phyloP scores from a whole-genome alignment of 2,888 invertebrate genomes.

The Catocala sponsa region DNA sequence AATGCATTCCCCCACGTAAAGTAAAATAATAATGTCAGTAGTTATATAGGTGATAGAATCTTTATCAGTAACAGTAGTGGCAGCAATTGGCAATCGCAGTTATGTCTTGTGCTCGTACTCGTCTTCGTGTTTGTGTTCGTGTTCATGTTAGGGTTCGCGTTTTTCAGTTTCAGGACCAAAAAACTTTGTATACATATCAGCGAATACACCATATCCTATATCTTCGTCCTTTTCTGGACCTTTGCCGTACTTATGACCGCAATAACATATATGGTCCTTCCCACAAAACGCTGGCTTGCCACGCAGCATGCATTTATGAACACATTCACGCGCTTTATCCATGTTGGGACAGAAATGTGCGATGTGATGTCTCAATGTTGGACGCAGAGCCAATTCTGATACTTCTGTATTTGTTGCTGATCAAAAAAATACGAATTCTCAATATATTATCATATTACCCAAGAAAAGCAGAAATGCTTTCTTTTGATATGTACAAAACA shows the following conservation, averaged over 20 bases:
- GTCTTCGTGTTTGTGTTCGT: no score
- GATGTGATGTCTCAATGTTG: constrained; percentile 73
- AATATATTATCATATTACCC: neutral
- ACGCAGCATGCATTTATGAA: constrained; percentile 66
- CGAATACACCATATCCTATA: neutral
- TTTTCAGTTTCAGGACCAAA: constrained; percentile 55
- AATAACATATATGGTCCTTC: constrained; percentile 79
- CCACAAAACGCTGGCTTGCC: constrained; percentile 80
- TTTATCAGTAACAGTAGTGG: no score
- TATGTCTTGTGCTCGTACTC: no score
- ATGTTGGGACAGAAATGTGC: constrained; percentile 79
- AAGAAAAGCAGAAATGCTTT: no score
- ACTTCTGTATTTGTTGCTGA: neutral
- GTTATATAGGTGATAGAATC: no score
- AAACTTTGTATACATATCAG: constrained; percentile 73
- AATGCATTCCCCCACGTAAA: no score
- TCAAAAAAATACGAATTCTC: neutral
- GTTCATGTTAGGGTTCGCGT: neutral
- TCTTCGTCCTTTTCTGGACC: constrained; percentile 11
- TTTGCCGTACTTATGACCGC: constrained; percentile 67
- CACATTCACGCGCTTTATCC: constrained; percentile 67
- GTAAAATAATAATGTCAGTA: no score
- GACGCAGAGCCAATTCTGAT: constrained; percentile 23
- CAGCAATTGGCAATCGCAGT: no score
- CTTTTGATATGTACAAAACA: no score